Percentiles rank a stretch among this genome's conserved stretches.
phyloP scores from a whole-genome alignment of 1,140 invertebrate genomes.

The Pseudobourletiella spinata region DNA sequence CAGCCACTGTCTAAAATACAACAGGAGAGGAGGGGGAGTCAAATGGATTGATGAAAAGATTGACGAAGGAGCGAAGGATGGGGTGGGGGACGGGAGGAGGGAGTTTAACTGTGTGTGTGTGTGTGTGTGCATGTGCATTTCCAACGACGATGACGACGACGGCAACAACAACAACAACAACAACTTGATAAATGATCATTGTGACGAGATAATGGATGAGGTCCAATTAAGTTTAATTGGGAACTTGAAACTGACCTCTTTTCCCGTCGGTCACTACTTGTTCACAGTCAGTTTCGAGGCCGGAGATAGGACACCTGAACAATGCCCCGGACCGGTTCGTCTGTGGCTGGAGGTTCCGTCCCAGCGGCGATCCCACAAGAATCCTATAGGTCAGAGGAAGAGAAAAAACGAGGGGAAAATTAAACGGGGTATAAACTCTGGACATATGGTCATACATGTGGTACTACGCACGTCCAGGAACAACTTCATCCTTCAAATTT shows the following conservation, averaged over 20 bases:
- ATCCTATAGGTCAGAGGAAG: slow-evolving; percentile 72
- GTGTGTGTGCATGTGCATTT: background rate
- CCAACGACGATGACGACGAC: background rate
- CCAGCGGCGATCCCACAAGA: slow-evolving; percentile 81
- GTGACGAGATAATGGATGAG: slow-evolving; percentile 11
- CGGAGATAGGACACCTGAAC: slow-evolving; percentile 70
- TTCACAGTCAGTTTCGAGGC: slow-evolving; percentile 56
- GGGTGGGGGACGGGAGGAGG: no score
- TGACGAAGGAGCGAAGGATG: no score
- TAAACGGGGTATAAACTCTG: background rate
- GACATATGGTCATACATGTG: background rate
- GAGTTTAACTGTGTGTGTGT: no score
- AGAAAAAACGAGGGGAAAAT: slow-evolving; percentile 20
- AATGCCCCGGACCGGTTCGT: slow-evolving; percentile 79
- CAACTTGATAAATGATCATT: slow-evolving; percentile 25
- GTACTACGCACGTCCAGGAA: no score
- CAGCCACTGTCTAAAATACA: no score
- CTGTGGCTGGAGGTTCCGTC: slow-evolving; percentile 69
- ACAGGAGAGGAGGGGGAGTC: no score
- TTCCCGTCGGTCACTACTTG: slow-evolving; percentile 80
- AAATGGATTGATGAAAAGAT: no score
- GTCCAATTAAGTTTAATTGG: slow-evolving; percentile 25
- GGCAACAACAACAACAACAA: background rate
- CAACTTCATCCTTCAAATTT: no score
- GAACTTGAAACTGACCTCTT: slow-evolving; percentile 51